Percentiles rank a stretch among this genome's conserved stretches.
These are phyloP conservation scores for Idris sp. DNA, from an alignment of 1,140 invertebrate species.

Conservation along the genomic window DNA sequence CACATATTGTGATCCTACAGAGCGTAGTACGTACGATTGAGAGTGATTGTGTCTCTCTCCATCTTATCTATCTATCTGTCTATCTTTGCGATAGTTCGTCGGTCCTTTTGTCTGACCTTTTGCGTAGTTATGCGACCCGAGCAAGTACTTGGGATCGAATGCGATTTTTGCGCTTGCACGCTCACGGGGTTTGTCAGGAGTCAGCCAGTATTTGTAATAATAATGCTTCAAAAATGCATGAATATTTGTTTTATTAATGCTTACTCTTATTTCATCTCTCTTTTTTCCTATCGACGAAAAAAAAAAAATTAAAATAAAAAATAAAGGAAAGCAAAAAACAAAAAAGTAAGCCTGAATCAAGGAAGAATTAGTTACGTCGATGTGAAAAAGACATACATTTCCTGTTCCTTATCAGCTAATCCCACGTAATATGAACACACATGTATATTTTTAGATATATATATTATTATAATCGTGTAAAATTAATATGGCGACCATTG, in stretches of 20 bases:
- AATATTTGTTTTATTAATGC: constrained; percentile 92
- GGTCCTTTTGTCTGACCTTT: constrained; percentile 60
- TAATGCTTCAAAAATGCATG: constrained; percentile 91
- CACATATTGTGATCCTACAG: constrained; percentile 59
- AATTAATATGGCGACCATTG: constrained; percentile 72
- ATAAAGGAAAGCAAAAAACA: constrained; percentile 17
- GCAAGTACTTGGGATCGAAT: constrained; percentile 71
- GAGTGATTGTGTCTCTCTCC: constrained; percentile 62
- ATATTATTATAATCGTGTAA: constrained; percentile 70
- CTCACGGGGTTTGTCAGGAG: constrained; percentile 78
- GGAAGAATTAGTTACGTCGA: constrained; percentile 33
- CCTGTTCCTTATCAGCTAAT: constrained; percentile 65
- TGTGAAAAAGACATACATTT: constrained; percentile 38
- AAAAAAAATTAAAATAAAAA: constrained; percentile 1
- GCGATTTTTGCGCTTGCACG: constrained; percentile 78
- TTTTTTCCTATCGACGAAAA: constrained; percentile 58
- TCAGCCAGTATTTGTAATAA: constrained; percentile 89
- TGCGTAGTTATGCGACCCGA: constrained; percentile 60
- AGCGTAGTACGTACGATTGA: constrained; percentile 62
- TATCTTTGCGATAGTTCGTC: constrained; percentile 60
- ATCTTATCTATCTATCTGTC: constrained; percentile 55
- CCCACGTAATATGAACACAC: constrained; percentile 67
- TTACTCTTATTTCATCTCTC: constrained; percentile 82
- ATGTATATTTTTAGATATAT: constrained; percentile 63
- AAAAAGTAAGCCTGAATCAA: constrained; percentile 5